A percentile compares a stretch with the other conserved stretches of the same genome.
Conservation (phyloP, 2,797 vertebrate species). For the Argya squamiceps region DNA sequence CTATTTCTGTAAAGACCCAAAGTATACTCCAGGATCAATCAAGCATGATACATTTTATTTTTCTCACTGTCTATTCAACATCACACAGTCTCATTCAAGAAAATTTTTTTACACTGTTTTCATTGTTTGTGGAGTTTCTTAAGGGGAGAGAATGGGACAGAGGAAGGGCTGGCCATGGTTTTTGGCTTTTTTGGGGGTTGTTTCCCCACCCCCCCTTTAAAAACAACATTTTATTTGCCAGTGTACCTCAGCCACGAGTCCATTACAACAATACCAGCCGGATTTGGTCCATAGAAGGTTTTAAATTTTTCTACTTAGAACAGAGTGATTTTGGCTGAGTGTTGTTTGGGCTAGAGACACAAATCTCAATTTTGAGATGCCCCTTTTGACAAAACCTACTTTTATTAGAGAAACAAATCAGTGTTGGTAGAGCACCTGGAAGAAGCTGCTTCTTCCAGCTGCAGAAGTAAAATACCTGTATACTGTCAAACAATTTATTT, state of each 20-base stretch:
- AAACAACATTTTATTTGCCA: not conserved
- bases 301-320: not conserved
- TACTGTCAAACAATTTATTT: not conserved
- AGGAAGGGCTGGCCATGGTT: not conserved
- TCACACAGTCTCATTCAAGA: not conserved
- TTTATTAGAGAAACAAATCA: not conserved
- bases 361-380: not conserved
- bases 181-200: no score
- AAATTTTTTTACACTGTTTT: not conserved
- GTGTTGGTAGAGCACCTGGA: not conserved
- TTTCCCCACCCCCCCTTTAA: not conserved
- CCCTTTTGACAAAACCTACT: not conserved
- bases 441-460: not conserved
- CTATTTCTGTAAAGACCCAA: not conserved
- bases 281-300: not conserved
- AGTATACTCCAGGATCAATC: not conserved
- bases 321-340: not conserved
- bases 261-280: not conserved
- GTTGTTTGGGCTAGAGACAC: not conserved
- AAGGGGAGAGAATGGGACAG: fast-evolving
- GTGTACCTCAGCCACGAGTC: not conserved
- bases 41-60: not conserved
- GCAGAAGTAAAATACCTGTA: not conserved
- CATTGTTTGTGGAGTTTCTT: not conserved
- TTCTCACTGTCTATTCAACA: not conserved